phyloP scores from a whole-genome alignment of 2,797 vertebrate species.

The Microctenopoma lineatum region DNA sequence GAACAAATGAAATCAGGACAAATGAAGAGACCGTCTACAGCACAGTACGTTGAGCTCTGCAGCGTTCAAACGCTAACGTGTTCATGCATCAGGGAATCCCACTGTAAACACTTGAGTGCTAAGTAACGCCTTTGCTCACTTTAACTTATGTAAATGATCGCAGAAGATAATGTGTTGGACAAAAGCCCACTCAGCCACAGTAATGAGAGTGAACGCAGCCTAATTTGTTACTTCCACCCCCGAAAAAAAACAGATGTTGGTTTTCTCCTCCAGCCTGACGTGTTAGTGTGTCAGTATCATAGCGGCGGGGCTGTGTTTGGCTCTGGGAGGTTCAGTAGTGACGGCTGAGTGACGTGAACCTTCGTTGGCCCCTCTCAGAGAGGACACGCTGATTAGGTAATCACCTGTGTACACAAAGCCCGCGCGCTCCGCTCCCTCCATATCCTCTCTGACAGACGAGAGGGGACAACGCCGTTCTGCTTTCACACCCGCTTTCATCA shows the following conservation, averaged over 20 bases:
- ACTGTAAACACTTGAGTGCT: too few species aligned
- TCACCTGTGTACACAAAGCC: constrained; percentile 86
- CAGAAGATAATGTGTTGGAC: too few species aligned
- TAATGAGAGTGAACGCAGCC: background rate
- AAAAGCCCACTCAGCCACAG: too few species aligned
- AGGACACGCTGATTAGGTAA: constrained; percentile 84
- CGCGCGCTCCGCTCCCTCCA: constrained; percentile 52
- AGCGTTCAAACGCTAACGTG: too few species aligned
- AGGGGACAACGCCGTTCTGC: constrained; percentile 72
- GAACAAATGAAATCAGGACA: too few species aligned
- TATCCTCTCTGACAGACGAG: constrained; percentile 76
- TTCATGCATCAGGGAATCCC: too few species aligned
- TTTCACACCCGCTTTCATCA: constrained; percentile 79
- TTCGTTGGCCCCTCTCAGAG: constrained; percentile 75
- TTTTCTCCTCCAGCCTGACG: constrained; percentile 11
- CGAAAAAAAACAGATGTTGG: constrained; percentile 6
- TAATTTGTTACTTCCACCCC: constrained; percentile 15
- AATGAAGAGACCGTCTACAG: too few species aligned
- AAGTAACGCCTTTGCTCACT: too few species aligned
- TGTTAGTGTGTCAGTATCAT: constrained; percentile 64
- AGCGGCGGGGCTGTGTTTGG: constrained; percentile 69
- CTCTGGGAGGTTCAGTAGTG: constrained; percentile 60
- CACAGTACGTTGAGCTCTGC: too few species aligned
- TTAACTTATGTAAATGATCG: too few species aligned
- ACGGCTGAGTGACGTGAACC: constrained; percentile 82